phyloP scores from a whole-genome alignment of 1,140 invertebrate genomes.

The Drosophila nasuta region DNA sequence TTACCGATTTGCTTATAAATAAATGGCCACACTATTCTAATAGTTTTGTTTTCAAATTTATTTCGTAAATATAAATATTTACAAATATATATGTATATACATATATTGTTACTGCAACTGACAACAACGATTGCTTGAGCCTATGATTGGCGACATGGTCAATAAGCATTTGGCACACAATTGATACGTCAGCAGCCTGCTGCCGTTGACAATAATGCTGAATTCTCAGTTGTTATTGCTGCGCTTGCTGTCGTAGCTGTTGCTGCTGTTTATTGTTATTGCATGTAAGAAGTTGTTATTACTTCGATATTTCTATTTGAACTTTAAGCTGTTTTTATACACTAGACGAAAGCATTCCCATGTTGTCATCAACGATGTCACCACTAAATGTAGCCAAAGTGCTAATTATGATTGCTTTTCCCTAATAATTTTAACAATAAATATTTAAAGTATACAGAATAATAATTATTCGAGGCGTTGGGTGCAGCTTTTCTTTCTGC shows the following conservation, averaged over 20 bases:
- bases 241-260: conserved; percentile 4
- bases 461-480: neutral
- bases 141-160: conserved; percentile 72
- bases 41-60: too few relatives aligned
- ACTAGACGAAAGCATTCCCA: neutral
- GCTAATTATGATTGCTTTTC: too few relatives aligned
- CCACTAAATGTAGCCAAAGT: neutral
- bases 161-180: conserved; percentile 82
- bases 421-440: too few relatives aligned
- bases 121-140: conserved; percentile 39
- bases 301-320: conserved; percentile 16
- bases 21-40: too few relatives aligned
- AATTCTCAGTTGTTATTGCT: conserved; percentile 39
- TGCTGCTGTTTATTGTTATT: conserved; percentile 25
- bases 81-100: conserved; percentile 20
- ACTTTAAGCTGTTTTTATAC: conserved; percentile 4
- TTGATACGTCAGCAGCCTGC: conserved; percentile 72
- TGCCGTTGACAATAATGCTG: conserved; percentile 75
- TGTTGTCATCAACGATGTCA: neutral
- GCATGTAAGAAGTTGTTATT: conserved; percentile 39
- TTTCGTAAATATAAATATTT: neutral
- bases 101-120: conserved; percentile 26
- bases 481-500: too few relatives aligned
- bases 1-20: too few relatives aligned
- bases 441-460: neutral